Conservation (phyloP, 2,888 invertebrate genomes). For the Drosophila demipolita region DNA sequence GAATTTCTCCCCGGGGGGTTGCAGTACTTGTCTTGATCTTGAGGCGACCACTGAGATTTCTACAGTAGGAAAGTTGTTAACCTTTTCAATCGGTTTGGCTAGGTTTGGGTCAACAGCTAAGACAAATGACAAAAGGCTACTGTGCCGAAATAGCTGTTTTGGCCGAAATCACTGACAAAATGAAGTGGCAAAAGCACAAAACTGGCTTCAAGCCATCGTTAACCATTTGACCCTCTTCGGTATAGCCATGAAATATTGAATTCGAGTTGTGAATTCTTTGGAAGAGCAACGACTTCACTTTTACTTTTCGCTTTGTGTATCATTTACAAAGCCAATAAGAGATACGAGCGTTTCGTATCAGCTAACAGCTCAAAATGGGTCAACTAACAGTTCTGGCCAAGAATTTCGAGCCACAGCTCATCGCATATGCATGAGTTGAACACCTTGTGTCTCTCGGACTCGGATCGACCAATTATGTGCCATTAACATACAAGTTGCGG, state of each 20-base stretch:
- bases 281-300: conserved; percentile 56
- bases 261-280: conserved; percentile 56
- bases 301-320: conserved; percentile 57
- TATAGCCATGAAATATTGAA: conserved; percentile 59
- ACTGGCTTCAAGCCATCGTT: conserved; percentile 14
- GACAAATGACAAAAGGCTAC: conserved; percentile 79
- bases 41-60: conserved; percentile 59
- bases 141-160: conserved; percentile 47
- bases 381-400: conserved; percentile 65
- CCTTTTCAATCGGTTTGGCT: conserved; percentile 41
- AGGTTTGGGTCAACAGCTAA: conserved; percentile 47
- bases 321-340: conserved; percentile 38
- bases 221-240: conserved; percentile 60
- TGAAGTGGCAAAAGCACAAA: conserved; percentile 10
- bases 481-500: conserved; percentile 41
- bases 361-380: conserved; percentile 50
- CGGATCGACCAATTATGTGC: conserved; percentile 53
- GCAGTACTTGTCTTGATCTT: conserved; percentile 43
- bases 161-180: conserved; percentile 33
- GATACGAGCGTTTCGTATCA: conserved; percentile 20
- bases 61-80: conserved; percentile 75
- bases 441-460: conserved; percentile 21
- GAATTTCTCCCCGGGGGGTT: conserved; percentile 42
- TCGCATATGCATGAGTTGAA: conserved; percentile 67
- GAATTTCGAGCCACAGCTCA: conserved; percentile 58